Conservation (phyloP, 2,797 vertebrate genomes). For the Amblyopsis hoosieri region DNA sequence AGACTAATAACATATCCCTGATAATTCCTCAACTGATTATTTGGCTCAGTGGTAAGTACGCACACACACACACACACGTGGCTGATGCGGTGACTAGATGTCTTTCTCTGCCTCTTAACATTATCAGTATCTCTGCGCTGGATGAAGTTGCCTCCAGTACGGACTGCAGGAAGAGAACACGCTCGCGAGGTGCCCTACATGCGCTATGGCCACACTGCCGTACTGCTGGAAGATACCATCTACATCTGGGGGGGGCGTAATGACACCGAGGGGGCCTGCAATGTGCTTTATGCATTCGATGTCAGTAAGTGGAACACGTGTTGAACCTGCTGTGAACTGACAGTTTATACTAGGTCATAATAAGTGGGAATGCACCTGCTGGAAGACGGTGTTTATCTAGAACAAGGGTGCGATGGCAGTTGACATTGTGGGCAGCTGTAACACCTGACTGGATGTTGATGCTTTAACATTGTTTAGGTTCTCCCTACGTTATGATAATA, state of each 20-base stretch:
- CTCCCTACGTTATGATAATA: conserved; percentile 1
- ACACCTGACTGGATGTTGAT: conserved; percentile 30
- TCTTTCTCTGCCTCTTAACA: conserved; percentile 1
- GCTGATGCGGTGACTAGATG: not conserved
- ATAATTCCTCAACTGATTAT: not conserved
- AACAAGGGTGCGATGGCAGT: conserved; percentile 11
- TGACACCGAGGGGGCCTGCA: conserved; percentile 97
- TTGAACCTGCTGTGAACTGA: conserved; percentile 12
- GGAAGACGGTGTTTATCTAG: not conserved
- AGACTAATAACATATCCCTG: too few species aligned
- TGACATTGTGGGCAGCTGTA: conserved; percentile 9
- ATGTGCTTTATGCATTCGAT: conserved; percentile 95
- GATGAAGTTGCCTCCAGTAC: conserved; percentile 93
- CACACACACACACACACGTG: not conserved
- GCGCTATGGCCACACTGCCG: conserved; percentile 97
- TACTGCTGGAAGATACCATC: conserved; percentile 93
- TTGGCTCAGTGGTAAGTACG: not conserved
- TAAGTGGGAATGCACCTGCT: not conserved
- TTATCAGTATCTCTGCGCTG: conserved; percentile 92
- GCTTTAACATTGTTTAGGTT: conserved; percentile 14
- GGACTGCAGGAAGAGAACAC: conserved; percentile 82
- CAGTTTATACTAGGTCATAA: conserved; percentile 1
- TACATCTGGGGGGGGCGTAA: conserved; percentile 98
- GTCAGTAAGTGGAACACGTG: conserved; percentile 85
- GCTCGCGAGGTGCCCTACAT: conserved; percentile 94